Evolutionary conservation across 1,140 invertebrate genomes (phyloP).

Genomic region (Hycleus phaleratus): DNA sequence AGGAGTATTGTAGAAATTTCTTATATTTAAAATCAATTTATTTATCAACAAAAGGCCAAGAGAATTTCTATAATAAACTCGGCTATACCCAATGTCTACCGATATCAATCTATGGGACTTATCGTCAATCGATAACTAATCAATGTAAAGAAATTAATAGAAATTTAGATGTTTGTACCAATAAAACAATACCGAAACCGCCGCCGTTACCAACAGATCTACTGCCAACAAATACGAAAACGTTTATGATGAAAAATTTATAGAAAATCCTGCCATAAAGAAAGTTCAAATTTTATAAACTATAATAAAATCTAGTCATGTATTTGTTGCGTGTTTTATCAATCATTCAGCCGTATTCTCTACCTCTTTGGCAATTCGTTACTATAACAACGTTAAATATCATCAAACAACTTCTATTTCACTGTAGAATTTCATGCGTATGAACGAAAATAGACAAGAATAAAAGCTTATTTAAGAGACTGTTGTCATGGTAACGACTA

Average conservation of each 20-base stretch:
- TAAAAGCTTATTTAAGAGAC: no score
- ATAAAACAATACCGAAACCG: constrained; percentile 14
- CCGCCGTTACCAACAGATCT: constrained; percentile 16
- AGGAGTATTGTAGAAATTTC: constrained; percentile 57
- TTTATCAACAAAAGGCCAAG: constrained; percentile 68
- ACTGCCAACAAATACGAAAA: constrained; percentile 23
- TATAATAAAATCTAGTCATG: no score
- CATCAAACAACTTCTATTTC: no score
- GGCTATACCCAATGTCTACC: constrained; percentile 63
- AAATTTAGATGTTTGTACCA: constrained; percentile 1
- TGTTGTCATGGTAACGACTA: no score
- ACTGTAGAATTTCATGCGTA: no score
- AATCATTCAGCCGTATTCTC: background rate
- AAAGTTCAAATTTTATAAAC: no score
- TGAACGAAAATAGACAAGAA: no score
- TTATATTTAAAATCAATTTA: constrained; percentile 56
- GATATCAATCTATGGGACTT: constrained; percentile 55
- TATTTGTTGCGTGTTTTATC: background rate
- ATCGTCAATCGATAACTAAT: constrained; percentile 6
- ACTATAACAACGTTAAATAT: no score
- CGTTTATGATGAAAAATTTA: constrained; percentile 32
- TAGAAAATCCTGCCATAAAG: no score
- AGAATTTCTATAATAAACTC: constrained; percentile 67
- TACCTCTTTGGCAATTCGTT: no score
- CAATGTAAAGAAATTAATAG: background rate